Evolutionary conservation across 92 coral and sea anemone genomes (phyloP), one percentile per base, ranked within the genome.

Genomic region (Meandrina meandrites): DNA sequence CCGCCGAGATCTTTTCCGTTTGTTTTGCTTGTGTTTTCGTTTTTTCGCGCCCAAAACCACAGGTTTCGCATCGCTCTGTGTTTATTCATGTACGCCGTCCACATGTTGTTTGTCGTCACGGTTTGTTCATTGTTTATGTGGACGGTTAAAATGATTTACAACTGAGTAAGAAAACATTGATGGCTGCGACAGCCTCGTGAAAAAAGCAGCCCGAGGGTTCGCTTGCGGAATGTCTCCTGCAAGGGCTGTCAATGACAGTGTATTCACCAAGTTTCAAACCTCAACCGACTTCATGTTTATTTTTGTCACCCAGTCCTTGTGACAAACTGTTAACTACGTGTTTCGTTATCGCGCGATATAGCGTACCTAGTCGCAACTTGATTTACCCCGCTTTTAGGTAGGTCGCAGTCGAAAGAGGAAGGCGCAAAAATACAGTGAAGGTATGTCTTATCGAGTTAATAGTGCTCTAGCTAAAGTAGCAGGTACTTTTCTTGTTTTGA

Each of bases 11-110:
- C 16, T 54, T 57, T 73, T 73, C 17, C 37, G 42, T 24, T 8
- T 28, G 71, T 56, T 54, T 79, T 35, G 36, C 56, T 37, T 24
- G 8, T 80, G 75, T 36, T 81, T 73, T 73, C 50, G n/a, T 10
- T 34, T 71, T 79, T 81, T 45, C 57, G 76, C 85, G 62, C 74
- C 85, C 71, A 81, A 51, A 81, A 34, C 85, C 54, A 81, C 76
- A 81, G 85, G 57, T 30, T 28, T 34, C 27, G 36, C 15, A 27
- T 42, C 37, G 34, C 34, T 80, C 62, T 80, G 74, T 60, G 15
- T 37, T 54, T 68, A 47, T 15, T 28, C 12, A 81, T 66, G 19
- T 67, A 81, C 28, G 72, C 13, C 14, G n/a, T 73, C 79, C 71
- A 72, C 87, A 35, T 27, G 87, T 50, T 84, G 73, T 74, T 84